Conservation (phyloP, 2,888 invertebrate species). For the Nemapogon koenigi region DNA sequence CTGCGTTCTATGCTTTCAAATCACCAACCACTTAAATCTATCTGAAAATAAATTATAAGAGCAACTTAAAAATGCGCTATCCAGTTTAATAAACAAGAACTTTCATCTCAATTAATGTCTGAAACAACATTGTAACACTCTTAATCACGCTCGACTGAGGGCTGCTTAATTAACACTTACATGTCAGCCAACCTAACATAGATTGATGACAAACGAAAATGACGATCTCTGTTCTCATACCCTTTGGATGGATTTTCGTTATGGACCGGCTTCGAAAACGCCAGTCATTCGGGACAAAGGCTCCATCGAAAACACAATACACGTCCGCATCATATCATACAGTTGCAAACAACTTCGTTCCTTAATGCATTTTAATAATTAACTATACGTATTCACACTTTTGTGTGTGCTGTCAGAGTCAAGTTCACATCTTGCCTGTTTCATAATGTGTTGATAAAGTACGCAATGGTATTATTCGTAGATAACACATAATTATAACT, state of each 20-base stretch:
- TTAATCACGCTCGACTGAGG: slow-evolving; percentile 63
- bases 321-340: slow-evolving; percentile 43
- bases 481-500: too few species aligned
- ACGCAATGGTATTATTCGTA: too few species aligned
- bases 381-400: too few species aligned
- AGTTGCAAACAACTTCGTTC: slow-evolving; percentile 42
- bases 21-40: too few species aligned
- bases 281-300: slow-evolving; percentile 51
- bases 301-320: slow-evolving; percentile 35
- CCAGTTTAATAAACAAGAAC: slow-evolving; percentile 54
- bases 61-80: slow-evolving; percentile 6
- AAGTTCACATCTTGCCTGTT: too few species aligned
- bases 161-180: slow-evolving; percentile 65
- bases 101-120: slow-evolving; percentile 65
- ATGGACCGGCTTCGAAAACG: slow-evolving; percentile 36
- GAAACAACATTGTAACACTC: slow-evolving; percentile 63
- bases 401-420: too few species aligned
- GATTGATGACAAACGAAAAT: slow-evolving; percentile 65
- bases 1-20: too few species aligned
- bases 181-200: slow-evolving; percentile 60
- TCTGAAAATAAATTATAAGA: too few species aligned
- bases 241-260: slow-evolving; percentile 41
- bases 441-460: too few species aligned
- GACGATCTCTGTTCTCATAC: slow-evolving; percentile 48
- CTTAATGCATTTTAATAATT: slow-evolving; percentile 60